A percentile compares a stretch with the other conserved stretches of the same genome.
Evolutionary conservation across 2,113 vertebrate genomes (phyloP).

Genomic region (Oreochromis niloticus): DNA sequence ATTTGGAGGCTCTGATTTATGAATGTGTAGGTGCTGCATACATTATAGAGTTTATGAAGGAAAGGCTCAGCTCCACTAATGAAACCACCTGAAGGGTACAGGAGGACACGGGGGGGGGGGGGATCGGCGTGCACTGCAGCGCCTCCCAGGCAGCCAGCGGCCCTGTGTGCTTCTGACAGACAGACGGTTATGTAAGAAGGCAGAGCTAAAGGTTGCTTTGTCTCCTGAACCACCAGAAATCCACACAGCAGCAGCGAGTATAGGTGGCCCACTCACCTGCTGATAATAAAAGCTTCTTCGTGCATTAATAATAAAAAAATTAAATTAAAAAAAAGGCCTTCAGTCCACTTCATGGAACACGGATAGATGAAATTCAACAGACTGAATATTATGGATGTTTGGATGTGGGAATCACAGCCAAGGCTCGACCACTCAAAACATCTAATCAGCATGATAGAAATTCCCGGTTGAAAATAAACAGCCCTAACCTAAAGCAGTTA

Average conservation of each 20-base stretch:
- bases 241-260: conserved; percentile 13
- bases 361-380: background rate
- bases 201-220: conserved; percentile 55
- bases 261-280: conserved; percentile 35
- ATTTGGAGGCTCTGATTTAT: background rate
- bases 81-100: background rate
- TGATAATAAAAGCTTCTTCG: conserved; percentile 40
- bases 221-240: conserved; percentile 54
- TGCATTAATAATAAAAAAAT: conserved; percentile 35
- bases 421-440: conserved; percentile 4
- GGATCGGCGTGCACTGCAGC: conserved; percentile 12
- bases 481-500: conserved; percentile 44
- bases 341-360: background rate
- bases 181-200: conserved; percentile 58
- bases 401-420: background rate
- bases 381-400: conserved; percentile 8
- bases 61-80: conserved; percentile 6
- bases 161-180: conserved; percentile 37
- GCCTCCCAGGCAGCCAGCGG: conserved; percentile 17
- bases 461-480: conserved; percentile 41
- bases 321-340: background rate
- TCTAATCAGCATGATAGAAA: conserved; percentile 29
- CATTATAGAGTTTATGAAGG: background rate
- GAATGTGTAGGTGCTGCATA: background rate
- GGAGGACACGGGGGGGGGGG: background rate